These are phyloP conservation scores for Neodontobutis hainanensis DNA, from an alignment of 2,113 vertebrate species.

Conservation along the genomic window DNA sequence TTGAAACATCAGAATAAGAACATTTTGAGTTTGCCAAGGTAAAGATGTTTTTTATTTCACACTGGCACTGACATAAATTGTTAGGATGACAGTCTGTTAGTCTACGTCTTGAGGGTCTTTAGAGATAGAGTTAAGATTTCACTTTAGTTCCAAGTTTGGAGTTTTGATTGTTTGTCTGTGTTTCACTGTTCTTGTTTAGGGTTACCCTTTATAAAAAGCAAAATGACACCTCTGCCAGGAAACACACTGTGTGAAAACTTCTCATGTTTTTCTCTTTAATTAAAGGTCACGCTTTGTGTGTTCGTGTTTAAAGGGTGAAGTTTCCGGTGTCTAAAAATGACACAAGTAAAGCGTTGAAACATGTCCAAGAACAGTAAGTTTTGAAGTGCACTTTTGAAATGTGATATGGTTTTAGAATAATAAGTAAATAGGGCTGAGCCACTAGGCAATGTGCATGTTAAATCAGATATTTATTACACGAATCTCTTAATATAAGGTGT, in stretches of 20 bases:
- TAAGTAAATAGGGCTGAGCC: background rate
- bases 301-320: slow-evolving; percentile 13
- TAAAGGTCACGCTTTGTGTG: slow-evolving; percentile 21
- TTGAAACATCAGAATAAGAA: background rate
- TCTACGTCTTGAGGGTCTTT: too few relatives aligned
- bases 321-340: slow-evolving; percentile 11
- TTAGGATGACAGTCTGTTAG: too few relatives aligned
- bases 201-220: background rate
- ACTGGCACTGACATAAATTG: too few relatives aligned
- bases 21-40: background rate
- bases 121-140: background rate
- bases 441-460: background rate
- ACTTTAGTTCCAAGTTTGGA: background rate
- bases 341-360: background rate
- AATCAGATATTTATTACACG: background rate
- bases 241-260: slow-evolving; percentile 4
- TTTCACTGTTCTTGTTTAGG: slow-evolving; percentile 13
- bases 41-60: too few relatives aligned
- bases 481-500: background rate
- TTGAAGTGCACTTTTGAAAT: background rate
- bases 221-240: background rate
- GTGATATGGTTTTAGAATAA: background rate
- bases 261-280: slow-evolving; percentile 23
- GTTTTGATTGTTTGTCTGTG: background rate
- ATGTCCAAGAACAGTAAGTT: background rate